phyloP scores from a whole-genome alignment of 2,888 invertebrate species.

The Steinernema scapterisci region DNA sequence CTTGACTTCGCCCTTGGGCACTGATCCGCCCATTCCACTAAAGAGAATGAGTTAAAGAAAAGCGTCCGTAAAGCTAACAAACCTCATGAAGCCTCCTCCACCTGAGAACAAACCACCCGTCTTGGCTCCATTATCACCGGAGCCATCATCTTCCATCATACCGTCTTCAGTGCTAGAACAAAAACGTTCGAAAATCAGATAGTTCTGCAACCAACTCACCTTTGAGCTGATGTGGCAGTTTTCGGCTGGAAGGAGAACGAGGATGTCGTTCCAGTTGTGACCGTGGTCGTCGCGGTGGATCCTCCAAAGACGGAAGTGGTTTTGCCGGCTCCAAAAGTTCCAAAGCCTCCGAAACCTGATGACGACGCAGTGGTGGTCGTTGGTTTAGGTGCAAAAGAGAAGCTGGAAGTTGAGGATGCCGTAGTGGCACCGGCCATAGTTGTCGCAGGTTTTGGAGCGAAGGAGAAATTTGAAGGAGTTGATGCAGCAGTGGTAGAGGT shows the following conservation, averaged over 20 bases:
- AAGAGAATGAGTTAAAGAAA: too few species aligned
- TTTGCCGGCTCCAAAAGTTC: too few species aligned
- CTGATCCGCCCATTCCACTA: background rate
- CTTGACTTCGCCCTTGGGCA: slow-evolving; percentile 9
- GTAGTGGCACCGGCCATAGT: too few species aligned
- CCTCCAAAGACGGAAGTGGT: too few species aligned
- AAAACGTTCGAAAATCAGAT: too few species aligned
- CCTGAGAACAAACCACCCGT: background rate
- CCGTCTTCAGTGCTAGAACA: background rate
- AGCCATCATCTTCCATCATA: slow-evolving; percentile 1
- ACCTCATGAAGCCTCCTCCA: background rate
- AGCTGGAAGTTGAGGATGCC: background rate
- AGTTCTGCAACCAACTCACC: too few species aligned
- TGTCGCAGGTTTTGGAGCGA: background rate
- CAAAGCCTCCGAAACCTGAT: background rate
- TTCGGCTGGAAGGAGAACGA: too few species aligned
- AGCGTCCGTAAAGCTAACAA: too few species aligned
- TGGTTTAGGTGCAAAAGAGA: background rate
- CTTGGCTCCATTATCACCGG: background rate
- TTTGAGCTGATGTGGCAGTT: too few species aligned
- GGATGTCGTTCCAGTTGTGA: too few species aligned
- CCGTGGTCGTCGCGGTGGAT: too few species aligned
- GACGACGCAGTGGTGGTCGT: background rate
- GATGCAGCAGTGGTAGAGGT: background rate
- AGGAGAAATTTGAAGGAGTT: background rate